These are phyloP conservation scores for Physella acuta DNA, from an alignment of 1,140 invertebrate genomes.

Conservation along the genomic window DNA sequence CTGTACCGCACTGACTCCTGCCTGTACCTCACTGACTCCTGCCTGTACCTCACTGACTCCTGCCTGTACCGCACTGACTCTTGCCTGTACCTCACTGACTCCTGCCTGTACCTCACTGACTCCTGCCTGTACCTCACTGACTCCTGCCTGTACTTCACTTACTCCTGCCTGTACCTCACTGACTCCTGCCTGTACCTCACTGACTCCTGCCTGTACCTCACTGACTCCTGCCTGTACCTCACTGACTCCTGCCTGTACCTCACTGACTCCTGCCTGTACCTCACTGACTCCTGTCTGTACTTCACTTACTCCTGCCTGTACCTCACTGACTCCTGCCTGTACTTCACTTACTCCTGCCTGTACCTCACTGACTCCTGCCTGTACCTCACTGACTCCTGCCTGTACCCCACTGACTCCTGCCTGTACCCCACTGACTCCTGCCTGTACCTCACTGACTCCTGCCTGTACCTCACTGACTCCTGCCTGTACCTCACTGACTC, in stretches of 20 bases:
- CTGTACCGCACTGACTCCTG: constrained; percentile 75
- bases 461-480: too few relatives aligned
- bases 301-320: too few relatives aligned
- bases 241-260: constrained; percentile 67
- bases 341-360: too few relatives aligned
- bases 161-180: constrained; percentile 61
- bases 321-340: too few relatives aligned
- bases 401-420: too few relatives aligned
- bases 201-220: constrained; percentile 64
- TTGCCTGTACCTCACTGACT: too few relatives aligned
- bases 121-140: constrained; percentile 61
- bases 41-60: constrained; percentile 55
- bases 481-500: too few relatives aligned
- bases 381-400: too few relatives aligned
- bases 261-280: constrained; percentile 66
- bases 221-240: constrained; percentile 68
- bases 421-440: too few relatives aligned
- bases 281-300: constrained; percentile 77
- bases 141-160: constrained; percentile 72
- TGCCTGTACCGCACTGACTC: constrained; percentile 65
- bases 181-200: constrained; percentile 70
- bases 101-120: constrained; percentile 71
- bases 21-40: constrained; percentile 70
- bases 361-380: too few relatives aligned
- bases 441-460: too few relatives aligned